These are phyloP conservation scores for Platycercus adscitus DNA, from an alignment of 2,113 vertebrate genomes.

Conservation along the genomic window DNA sequence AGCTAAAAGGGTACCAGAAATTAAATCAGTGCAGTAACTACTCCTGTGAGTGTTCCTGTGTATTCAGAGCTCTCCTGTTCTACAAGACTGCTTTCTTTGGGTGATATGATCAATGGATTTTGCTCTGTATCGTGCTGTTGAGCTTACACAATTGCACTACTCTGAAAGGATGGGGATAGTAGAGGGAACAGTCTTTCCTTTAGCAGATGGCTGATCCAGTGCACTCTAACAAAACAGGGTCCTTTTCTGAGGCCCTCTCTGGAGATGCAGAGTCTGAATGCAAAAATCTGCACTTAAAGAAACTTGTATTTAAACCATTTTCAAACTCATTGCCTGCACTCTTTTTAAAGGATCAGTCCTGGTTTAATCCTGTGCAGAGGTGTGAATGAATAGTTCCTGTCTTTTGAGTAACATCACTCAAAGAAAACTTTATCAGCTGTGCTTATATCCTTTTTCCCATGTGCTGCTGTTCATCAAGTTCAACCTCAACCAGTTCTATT, in stretches of 20 bases:
- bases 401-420: background rate
- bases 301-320: background rate
- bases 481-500: background rate
- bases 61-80: background rate
- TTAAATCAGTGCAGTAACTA: background rate
- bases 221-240: fast-evolving
- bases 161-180: background rate
- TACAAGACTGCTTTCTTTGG: background rate
- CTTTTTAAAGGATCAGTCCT: background rate
- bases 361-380: background rate
- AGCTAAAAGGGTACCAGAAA: background rate
- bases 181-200: background rate
- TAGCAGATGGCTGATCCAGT: background rate
- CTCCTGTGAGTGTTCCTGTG: background rate
- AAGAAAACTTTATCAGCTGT: background rate
- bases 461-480: background rate
- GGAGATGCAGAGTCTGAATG: background rate
- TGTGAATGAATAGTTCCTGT: background rate
- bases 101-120: background rate
- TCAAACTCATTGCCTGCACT: background rate
- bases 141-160: fast-evolving
- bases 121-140: background rate
- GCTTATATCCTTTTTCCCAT: background rate
- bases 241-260: background rate
- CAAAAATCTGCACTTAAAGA: background rate